These are phyloP conservation scores for Seira ritae DNA, from an alignment of 2,888 invertebrate genomes.

Conservation along the genomic window DNA sequence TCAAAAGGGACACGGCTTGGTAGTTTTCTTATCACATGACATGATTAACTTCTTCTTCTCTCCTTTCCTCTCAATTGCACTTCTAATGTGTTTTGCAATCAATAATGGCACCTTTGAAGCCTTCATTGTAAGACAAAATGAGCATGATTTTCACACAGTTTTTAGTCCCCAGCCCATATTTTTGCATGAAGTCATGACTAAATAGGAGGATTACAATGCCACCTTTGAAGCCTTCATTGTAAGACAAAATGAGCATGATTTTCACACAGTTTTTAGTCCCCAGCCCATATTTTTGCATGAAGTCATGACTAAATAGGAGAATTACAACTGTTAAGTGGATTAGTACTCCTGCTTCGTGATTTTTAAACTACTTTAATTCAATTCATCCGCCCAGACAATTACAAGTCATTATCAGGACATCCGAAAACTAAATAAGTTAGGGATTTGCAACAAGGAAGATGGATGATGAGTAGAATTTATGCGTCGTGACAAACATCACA, in stretches of 20 bases:
- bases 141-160: neutral
- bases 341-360: constrained; percentile 35
- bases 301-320: too few relatives aligned
- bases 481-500: too few relatives aligned
- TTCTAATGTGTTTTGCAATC: constrained; percentile 8
- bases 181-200: neutral
- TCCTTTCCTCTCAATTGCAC: neutral
- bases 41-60: neutral
- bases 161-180: too few relatives aligned
- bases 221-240: neutral
- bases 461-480: too few relatives aligned
- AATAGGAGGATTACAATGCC: too few relatives aligned
- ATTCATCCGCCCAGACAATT: too few relatives aligned
- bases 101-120: neutral
- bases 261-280: neutral
- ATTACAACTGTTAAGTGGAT: neutral
- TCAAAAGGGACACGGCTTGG: neutral
- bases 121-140: neutral
- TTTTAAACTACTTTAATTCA: constrained; percentile 53
- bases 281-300: neutral
- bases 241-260: neutral
- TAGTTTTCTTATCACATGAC: neutral
- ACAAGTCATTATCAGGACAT: too few relatives aligned
- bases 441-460: too few relatives aligned
- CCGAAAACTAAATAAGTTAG: too few relatives aligned